Evolutionary conservation across 2,113 vertebrate species (phyloP).

Genomic region (Felis chaus): DNA sequence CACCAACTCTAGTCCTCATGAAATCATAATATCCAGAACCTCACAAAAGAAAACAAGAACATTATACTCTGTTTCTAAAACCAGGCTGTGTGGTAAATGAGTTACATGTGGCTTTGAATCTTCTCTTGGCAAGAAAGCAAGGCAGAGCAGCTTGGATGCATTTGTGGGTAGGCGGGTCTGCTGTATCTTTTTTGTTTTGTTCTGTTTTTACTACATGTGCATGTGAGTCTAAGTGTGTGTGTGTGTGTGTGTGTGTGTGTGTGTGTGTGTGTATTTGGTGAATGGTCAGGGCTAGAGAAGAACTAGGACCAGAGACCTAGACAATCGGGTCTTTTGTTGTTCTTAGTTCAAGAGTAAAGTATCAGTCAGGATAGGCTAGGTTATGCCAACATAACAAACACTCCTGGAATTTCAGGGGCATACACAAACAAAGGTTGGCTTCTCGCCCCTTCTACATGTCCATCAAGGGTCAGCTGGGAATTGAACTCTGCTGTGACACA

Average conservation of each 20-base stretch:
- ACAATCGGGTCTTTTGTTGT: neutral
- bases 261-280: neutral
- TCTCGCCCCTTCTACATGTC: neutral
- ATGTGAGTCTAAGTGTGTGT: neutral
- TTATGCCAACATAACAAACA: neutral
- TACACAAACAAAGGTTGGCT: neutral
- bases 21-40: neutral
- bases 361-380: neutral
- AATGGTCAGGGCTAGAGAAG: neutral
- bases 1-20: neutral
- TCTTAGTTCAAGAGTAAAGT: neutral
- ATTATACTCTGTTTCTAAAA: slow-evolving; percentile 21
- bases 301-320: neutral
- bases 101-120: neutral
- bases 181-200: neutral
- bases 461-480: neutral
- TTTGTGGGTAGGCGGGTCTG: neutral
- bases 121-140: neutral
- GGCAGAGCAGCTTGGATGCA: neutral
- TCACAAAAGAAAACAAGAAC: slow-evolving; percentile 11
- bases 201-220: neutral
- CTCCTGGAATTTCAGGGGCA: neutral
- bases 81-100: neutral
- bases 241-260: neutral
- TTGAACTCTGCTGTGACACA: neutral